Percentiles rank a stretch among this genome's conserved stretches.
Evolutionary conservation across 2,888 invertebrate genomes (phyloP).

Genomic region (Nemapogon koenigi): DNA sequence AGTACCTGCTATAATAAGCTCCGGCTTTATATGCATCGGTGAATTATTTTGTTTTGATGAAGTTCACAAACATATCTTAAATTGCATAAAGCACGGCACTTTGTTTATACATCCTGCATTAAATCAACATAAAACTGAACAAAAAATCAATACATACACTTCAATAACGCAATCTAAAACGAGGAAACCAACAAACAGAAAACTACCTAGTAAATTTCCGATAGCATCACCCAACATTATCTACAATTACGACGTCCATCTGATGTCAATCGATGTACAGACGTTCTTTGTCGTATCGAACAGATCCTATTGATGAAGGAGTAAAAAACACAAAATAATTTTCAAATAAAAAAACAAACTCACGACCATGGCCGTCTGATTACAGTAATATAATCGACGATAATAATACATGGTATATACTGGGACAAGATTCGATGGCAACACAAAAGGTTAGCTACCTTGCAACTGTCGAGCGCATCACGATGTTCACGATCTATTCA

Average conservation of each 20-base stretch:
- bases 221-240: constrained; percentile 21
- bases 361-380: constrained; percentile 7
- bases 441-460: constrained; percentile 47
- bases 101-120: no score
- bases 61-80: no score
- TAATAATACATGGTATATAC: not conserved
- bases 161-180: no score
- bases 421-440: constrained; percentile 6
- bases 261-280: constrained; percentile 51
- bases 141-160: no score
- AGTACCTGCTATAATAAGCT: no score
- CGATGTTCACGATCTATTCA: constrained; percentile 18
- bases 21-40: no score
- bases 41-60: no score
- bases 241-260: constrained; percentile 36
- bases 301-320: constrained; percentile 20
- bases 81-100: no score
- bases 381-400: not conserved
- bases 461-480: constrained; percentile 48
- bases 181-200: no score
- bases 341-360: constrained; percentile 32
- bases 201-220: constrained; percentile 13
- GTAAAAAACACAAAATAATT: constrained; percentile 33
- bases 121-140: no score
- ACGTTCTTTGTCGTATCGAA: constrained; percentile 44